These are phyloP conservation scores for Delphinapterus leucas DNA, from an alignment of 2,113 vertebrate species.

Conservation along the genomic window DNA sequence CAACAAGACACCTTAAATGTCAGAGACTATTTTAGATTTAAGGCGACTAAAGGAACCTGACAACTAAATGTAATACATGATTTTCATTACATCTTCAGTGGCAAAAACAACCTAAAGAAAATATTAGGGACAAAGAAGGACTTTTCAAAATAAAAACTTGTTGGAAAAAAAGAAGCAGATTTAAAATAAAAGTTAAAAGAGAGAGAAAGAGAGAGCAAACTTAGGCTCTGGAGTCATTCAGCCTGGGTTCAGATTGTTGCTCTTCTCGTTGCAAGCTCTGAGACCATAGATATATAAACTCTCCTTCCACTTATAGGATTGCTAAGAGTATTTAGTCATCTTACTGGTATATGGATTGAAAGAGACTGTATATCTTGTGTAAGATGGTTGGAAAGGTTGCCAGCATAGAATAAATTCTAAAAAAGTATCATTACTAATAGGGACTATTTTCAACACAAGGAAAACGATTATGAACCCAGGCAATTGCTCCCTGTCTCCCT, in stretches of 20 bases:
- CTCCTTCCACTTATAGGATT: neutral
- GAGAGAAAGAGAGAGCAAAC: neutral
- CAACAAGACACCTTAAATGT: neutral
- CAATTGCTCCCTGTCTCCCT: neutral
- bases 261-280: neutral
- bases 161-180: neutral
- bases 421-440: neutral
- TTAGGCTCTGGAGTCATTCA: neutral
- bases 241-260: neutral
- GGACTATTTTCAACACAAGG: neutral
- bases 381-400: neutral
- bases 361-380: neutral
- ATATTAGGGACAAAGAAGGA: neutral
- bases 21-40: neutral
- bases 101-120: neutral
- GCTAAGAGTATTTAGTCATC: neutral
- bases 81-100: neutral
- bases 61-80: neutral
- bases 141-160: slow-evolving; percentile 7
- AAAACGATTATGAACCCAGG: neutral
- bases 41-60: neutral
- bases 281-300: neutral
- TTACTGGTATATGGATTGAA: neutral
- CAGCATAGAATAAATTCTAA: neutral
- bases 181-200: neutral